phyloP scores from a whole-genome alignment of 2,888 invertebrate genomes.

The Polia nebulosa region DNA sequence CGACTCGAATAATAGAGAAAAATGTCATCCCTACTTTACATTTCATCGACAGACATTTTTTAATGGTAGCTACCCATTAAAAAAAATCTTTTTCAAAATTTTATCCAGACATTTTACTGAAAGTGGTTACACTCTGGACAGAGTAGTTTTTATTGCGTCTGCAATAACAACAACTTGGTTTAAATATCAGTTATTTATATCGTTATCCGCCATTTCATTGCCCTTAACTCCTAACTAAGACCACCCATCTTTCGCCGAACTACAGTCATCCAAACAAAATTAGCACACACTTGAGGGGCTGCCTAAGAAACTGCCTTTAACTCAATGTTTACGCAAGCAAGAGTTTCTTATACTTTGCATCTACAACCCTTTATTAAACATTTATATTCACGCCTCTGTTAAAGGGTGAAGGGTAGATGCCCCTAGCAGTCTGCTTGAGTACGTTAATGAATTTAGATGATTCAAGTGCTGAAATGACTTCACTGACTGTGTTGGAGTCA shows the following conservation, averaged over 20 bases:
- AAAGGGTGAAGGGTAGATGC: conserved; percentile 58
- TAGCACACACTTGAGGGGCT: conserved; percentile 75
- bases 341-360: conserved; percentile 68
- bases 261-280: conserved; percentile 75
- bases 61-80: no score
- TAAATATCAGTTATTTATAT: no score
- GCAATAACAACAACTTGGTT: no score
- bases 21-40: no score
- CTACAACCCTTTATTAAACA: conserved; percentile 68
- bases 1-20: no score
- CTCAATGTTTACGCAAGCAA: conserved; percentile 66
- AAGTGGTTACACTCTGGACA: no score
- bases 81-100: no score
- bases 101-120: no score
- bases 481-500: conserved; percentile 13
- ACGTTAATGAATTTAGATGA: conserved; percentile 64
- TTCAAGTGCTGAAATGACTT: conserved; percentile 52
- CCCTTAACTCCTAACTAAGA: conserved; percentile 49
- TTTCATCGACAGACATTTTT: no score
- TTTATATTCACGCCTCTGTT: conserved; percentile 69
- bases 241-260: conserved; percentile 58
- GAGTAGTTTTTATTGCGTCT: no score
- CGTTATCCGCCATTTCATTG: no score
- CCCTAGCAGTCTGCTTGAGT: conserved; percentile 45
- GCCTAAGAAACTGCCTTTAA: conserved; percentile 54